phyloP scores from a whole-genome alignment of 2,888 invertebrate genomes.

The Metalampra italica region DNA sequence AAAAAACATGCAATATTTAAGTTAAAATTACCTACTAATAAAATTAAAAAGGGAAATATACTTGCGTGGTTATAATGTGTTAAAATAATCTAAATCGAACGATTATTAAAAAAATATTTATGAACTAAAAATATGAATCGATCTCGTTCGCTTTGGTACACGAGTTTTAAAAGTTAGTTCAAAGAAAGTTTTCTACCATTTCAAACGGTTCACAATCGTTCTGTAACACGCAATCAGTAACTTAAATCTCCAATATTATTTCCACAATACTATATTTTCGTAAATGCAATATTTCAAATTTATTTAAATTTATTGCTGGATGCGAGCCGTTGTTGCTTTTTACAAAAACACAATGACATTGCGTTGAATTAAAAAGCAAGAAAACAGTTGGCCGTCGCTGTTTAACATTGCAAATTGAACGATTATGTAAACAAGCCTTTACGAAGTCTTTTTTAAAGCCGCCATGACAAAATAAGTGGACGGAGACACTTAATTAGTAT shows the following conservation, averaged over 20 bases:
- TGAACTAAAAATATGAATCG: too few species aligned
- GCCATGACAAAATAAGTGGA: constrained; percentile 44
- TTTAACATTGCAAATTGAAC: constrained; percentile 75
- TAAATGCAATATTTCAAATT: constrained; percentile 22
- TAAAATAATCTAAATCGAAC: too few species aligned
- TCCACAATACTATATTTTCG: constrained; percentile 2
- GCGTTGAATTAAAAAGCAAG: constrained; percentile 49
- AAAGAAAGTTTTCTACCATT: too few species aligned
- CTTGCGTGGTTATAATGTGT: too few species aligned
- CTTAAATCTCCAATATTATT: neutral
- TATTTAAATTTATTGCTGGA: constrained; percentile 41
- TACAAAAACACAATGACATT: constrained; percentile 32
- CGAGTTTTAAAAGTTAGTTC: too few species aligned
- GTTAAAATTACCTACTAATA: too few species aligned
- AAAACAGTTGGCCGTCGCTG: constrained; percentile 52
- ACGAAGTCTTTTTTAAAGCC: constrained; percentile 56
- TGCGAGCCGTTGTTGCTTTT: constrained; percentile 28
- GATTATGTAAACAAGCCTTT: constrained; percentile 72
- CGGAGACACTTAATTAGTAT: constrained; percentile 50
- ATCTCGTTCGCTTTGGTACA: too few species aligned
- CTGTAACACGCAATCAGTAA: too few species aligned
- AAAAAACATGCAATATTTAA: too few species aligned
- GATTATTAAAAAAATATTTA: too few species aligned
- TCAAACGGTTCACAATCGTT: too few species aligned
- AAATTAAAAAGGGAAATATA: too few species aligned